Evolutionary conservation across 2,888 invertebrate species (phyloP), one percentile per base, ranked within the genome.

Genomic region (Tetragonula carbonaria): DNA sequence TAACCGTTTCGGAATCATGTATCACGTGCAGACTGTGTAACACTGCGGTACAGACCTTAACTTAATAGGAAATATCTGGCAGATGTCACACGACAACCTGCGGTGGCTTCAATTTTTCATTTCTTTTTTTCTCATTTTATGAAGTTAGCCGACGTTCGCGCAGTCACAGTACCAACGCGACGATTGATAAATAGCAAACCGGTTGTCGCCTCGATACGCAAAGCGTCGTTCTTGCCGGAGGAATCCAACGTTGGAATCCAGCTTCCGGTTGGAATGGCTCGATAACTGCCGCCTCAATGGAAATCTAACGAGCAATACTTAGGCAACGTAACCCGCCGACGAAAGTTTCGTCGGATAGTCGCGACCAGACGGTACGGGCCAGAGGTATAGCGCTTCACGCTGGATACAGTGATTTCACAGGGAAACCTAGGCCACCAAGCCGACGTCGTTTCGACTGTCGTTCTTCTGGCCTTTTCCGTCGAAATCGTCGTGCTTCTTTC

Each of bases 231-330:
- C 45, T 71, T 33, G 1, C 21, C 28, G 65, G 45, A 74, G 74
- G 66, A 71, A 74, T 65, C n/a, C 23, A 45, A 45, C 14, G 5
- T 2, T 51, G 53, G n/a, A 23, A 55, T 18, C 33, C 33, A 4
- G 23, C n/a, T 28, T 65, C 14, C 14, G 51, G 33, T 14, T 51
- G 75, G 50, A 75, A 73, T 68, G 23, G 59, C 82, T 82, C 85
- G 74, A 89, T 89, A 88, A 45, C 45, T 45, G 45, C 45, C 45
- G 59, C 74, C 76, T 82, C 74, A 80, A 86, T 88, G 86, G 86
- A 85, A 89, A 88, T 90, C 80, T 91, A 89, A 91, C 88, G 87
- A 92, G 87, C 86, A 83, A 86, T 85, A 80, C 86, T 88, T 86
- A 74, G 74, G 55, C 78, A 77, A 84, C 82, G 68, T 82, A 85